phyloP scores from a whole-genome alignment of 1,140 invertebrate species.

The roundworm (Caenorhabditis elegans) region WBcel235 BX284604.4:7114501-7115000 shows the following conservation, averaged over 20 bases:
- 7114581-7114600: not conserved
- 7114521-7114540: too few relatives aligned
- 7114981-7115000: conserved; percentile 7
- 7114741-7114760: not conserved
- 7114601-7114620: not conserved
- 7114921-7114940: conserved; percentile 14
- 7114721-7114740: not conserved
- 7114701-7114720: conserved; percentile 12
- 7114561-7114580: too few relatives aligned
- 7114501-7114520: too few relatives aligned
- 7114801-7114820: not conserved
- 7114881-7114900: not conserved
- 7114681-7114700: conserved; percentile 17
- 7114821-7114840: not conserved
- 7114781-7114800: not conserved
- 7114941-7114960: conserved; percentile 26
- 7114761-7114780: not conserved
- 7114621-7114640: not conserved
- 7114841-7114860: conserved; percentile 21
- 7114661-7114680: not conserved
- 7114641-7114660: conserved; percentile 3
- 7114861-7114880: not conserved
- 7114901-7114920: conserved; percentile 31
- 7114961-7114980: conserved; percentile 7
- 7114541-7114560: too few relatives aligned